Conservation (phyloP, 2,113 vertebrate species). For the Upupa epops region DNA sequence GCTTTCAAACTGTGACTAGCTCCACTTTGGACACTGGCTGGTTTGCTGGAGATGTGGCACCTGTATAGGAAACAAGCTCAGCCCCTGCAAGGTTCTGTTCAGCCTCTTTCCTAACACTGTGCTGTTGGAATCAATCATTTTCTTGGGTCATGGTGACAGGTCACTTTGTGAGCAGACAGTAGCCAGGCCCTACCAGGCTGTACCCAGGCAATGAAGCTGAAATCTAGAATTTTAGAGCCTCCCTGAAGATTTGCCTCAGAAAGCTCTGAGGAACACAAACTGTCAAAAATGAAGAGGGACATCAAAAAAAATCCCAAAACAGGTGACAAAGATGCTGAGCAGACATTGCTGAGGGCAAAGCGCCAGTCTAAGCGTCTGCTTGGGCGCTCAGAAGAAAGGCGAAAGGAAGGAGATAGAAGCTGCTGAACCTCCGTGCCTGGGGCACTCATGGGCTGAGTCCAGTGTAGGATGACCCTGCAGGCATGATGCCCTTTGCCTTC, state of each 20-base stretch:
- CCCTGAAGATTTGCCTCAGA: not conserved
- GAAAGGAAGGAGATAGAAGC: not conserved
- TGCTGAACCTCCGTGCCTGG: rapidly evolving
- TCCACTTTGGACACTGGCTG: not conserved
- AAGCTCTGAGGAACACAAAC: not conserved
- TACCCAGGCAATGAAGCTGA: too few relatives aligned
- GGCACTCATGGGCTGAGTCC: not conserved
- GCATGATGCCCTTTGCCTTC: not conserved
- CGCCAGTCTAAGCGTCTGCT: not conserved
- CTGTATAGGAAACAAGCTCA: not conserved
- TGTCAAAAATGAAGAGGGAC: rapidly evolving
- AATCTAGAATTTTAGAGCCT: not conserved
- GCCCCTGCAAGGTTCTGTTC: rapidly evolving
- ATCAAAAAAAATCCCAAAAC: rapidly evolving
- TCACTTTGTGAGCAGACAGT: not conserved
- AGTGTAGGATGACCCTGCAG: rapidly evolving
- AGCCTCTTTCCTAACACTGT: rapidly evolving
- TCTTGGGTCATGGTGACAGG: not conserved
- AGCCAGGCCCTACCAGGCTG: not conserved
- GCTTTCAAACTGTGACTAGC: not conserved
- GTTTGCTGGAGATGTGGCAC: rapidly evolving
- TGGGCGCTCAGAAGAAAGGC: not conserved
- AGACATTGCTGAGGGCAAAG: not conserved
- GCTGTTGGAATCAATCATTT: rapidly evolving
- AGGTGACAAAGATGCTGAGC: not conserved